A percentile compares a stretch with the other conserved stretches of the same genome.
phyloP scores from a whole-genome alignment of 2,797 vertebrate genomes.

The Enteromius afrohamiltoni region DNA sequence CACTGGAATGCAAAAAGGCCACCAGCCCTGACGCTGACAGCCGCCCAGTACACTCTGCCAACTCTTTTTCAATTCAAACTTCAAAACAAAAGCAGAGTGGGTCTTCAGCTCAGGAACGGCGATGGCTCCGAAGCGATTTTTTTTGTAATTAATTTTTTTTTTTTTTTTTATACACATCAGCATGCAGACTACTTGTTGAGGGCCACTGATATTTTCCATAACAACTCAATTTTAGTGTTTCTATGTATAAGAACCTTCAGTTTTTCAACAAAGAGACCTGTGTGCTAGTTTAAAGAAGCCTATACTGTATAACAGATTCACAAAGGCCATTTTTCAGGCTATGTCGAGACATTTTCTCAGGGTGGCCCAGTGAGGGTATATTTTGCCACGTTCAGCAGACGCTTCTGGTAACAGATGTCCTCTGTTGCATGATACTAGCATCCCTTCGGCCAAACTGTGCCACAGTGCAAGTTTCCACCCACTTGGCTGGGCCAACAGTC shows the following conservation, averaged over 20 bases:
- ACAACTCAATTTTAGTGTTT: neutral
- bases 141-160: neutral
- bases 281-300: neutral
- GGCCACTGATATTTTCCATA: neutral
- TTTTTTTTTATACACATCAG: too few relatives aligned
- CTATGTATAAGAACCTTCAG: neutral
- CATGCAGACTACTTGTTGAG: neutral
- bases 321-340: slow-evolving; percentile 51
- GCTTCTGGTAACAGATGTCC: slow-evolving; percentile 67
- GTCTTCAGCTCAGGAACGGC: too few relatives aligned
- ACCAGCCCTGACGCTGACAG: too few relatives aligned
- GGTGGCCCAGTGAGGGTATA: slow-evolving; percentile 52
- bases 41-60: too few relatives aligned
- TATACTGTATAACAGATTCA: slow-evolving; percentile 3
- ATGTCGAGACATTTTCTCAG: slow-evolving; percentile 53
- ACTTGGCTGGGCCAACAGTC: slow-evolving; percentile 24
- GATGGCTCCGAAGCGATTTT: too few relatives aligned
- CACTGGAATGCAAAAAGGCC: too few relatives aligned
- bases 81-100: too few relatives aligned
- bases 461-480: neutral
- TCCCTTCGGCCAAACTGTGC: slow-evolving; percentile 45
- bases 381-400: slow-evolving; percentile 60
- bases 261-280: neutral
- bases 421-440: slow-evolving; percentile 59
- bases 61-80: too few relatives aligned